Conservation (phyloP, 2,888 invertebrate species). For the Nemotelus nigrinus region DNA sequence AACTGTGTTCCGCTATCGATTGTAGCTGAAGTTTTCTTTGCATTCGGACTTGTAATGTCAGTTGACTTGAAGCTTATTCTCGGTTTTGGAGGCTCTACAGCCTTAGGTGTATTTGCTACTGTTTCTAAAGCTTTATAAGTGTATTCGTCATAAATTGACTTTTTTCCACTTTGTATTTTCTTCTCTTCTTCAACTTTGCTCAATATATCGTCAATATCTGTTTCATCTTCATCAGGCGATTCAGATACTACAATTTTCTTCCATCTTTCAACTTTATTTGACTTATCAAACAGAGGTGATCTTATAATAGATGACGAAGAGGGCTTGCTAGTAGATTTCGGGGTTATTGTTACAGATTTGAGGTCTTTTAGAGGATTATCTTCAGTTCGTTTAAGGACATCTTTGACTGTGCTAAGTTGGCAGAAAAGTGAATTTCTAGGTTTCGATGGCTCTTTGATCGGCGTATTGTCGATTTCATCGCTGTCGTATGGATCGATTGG, state of each 20-base stretch:
- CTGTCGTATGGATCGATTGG: slow-evolving; percentile 10
- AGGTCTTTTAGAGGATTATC: slow-evolving; percentile 11
- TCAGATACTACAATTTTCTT: too few species aligned
- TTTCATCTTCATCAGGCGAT: neutral
- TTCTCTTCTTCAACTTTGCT: slow-evolving; percentile 60
- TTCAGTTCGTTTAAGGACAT: slow-evolving; percentile 30
- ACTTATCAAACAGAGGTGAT: slow-evolving; percentile 11
- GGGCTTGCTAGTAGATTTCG: slow-evolving; percentile 52
- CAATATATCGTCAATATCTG: slow-evolving; percentile 55
- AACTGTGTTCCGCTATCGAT: slow-evolving; percentile 11
- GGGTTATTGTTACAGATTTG: slow-evolving; percentile 52
- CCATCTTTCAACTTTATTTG: neutral
- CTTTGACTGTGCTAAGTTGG: slow-evolving; percentile 19
- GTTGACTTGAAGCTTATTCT: slow-evolving; percentile 4
- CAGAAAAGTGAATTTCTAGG: slow-evolving; percentile 16
- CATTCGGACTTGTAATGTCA: slow-evolving; percentile 1
- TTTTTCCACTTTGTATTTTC: slow-evolving; percentile 57
- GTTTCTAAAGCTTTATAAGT: slow-evolving; percentile 59
- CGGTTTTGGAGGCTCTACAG: slow-evolving; percentile 21
- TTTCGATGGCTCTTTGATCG: neutral
- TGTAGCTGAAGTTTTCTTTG: neutral
- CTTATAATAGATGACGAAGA: neutral
- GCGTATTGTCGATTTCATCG: neutral
- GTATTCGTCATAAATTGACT: slow-evolving; percentile 57
- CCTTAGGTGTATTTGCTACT: slow-evolving; percentile 47